A percentile compares a stretch with the other conserved stretches of the same genome.
These are phyloP conservation scores for Cenopis cana DNA, from an alignment of 2,888 invertebrate species.

Conservation along the genomic window DNA sequence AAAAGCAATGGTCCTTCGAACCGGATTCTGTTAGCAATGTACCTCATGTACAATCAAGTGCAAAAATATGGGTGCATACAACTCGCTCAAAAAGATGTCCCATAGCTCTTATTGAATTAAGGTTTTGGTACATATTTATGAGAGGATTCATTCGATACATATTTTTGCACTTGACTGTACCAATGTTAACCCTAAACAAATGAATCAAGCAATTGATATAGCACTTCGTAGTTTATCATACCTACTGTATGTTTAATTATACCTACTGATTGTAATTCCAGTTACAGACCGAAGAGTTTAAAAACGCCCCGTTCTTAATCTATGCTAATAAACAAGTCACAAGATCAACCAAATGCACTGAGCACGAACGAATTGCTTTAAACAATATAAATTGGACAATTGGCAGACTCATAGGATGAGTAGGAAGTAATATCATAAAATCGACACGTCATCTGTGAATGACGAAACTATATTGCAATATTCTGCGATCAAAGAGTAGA, in stretches of 20 bases:
- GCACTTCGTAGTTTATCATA: not conserved
- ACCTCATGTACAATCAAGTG: no score
- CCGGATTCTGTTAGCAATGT: not conserved
- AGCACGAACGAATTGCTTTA: conserved; percentile 4
- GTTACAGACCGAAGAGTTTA: conserved; percentile 8
- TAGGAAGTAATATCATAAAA: conserved; percentile 8
- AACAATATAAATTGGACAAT: conserved; percentile 22
- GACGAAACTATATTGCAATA: conserved; percentile 16
- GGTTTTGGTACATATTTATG: no score
- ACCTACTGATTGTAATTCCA: conserved; percentile 10
- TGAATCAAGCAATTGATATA: not conserved
- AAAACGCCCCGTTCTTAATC: conserved; percentile 16
- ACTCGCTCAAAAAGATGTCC: no score
- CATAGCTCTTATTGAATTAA: no score
- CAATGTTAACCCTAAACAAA: no score
- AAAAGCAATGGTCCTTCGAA: no score
- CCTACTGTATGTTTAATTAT: not conserved
- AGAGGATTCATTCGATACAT: no score
- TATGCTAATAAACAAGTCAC: conserved; percentile 32
- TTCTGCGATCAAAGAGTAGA: conserved; percentile 1
- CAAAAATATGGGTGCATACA: no score
- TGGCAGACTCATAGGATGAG: conserved; percentile 18
- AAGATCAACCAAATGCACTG: conserved; percentile 1
- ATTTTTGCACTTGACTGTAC: no score
- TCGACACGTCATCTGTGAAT: conserved; percentile 1